Percentiles rank a stretch among this genome's conserved stretches.
Conservation (phyloP, 92 coral and sea anemone species). For the Epizoanthus illoricatus region DNA sequence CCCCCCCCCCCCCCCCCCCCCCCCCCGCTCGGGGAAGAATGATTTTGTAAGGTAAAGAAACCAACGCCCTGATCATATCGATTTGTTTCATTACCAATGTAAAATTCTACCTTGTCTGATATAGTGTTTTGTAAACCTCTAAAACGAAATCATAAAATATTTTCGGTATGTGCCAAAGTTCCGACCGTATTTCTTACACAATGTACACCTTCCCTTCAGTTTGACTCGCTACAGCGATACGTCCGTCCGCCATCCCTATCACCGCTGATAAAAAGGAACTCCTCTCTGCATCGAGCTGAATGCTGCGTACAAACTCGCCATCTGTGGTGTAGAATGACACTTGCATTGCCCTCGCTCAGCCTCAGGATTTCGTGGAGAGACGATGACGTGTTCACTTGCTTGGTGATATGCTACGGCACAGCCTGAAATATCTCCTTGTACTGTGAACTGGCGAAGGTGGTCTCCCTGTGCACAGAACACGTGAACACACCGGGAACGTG, state of each 20-base stretch:
- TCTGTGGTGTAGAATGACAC: constrained; percentile 4
- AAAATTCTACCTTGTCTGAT: too few relatives aligned
- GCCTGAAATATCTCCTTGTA: background rate
- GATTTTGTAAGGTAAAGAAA: too few relatives aligned
- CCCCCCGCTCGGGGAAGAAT: too few relatives aligned
- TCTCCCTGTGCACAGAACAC: constrained; percentile 33
- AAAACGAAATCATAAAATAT: too few relatives aligned
- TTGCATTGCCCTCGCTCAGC: background rate
- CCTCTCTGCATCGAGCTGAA: background rate
- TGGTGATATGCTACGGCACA: background rate
- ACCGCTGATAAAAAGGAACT: background rate
- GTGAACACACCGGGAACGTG: background rate
- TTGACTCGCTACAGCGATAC: constrained; percentile 6
- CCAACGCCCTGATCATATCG: too few relatives aligned
- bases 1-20: too few relatives aligned
- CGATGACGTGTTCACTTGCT: constrained; percentile 36
- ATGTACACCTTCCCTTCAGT: too few relatives aligned
- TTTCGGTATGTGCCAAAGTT: too few relatives aligned
- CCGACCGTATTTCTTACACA: too few relatives aligned
- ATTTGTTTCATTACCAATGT: too few relatives aligned
- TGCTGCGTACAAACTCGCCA: constrained; percentile 21
- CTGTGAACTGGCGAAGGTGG: constrained; percentile 22
- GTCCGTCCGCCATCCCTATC: constrained; percentile 21
- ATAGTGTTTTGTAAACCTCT: too few relatives aligned
- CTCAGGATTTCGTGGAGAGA: background rate